Conservation (phyloP, 2,113 vertebrate species). For the Furnarius figulus region DNA sequence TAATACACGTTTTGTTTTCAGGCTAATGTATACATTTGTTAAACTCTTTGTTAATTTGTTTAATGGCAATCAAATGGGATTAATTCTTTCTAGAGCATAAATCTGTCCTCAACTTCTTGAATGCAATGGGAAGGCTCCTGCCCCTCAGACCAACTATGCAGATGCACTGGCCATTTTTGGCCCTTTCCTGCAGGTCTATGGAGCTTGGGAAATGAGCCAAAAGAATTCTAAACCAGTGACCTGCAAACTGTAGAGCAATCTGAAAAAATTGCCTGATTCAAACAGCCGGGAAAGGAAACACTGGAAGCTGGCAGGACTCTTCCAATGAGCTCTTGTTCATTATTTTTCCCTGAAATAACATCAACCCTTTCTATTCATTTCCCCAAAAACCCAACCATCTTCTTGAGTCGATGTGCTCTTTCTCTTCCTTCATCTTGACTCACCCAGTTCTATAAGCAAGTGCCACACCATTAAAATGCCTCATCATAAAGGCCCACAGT, state of each 20-base stretch:
- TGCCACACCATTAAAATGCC: background rate
- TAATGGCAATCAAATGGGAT: background rate
- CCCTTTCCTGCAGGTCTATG: background rate
- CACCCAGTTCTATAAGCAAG: background rate
- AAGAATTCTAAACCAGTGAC: background rate
- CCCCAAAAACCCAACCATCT: background rate
- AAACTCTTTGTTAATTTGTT: background rate
- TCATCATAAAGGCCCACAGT: background rate
- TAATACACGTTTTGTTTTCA: background rate
- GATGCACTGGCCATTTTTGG: background rate
- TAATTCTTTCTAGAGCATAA: background rate
- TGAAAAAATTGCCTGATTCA: background rate
- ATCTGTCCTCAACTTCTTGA: background rate
- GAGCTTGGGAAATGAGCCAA: background rate
- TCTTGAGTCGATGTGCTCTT: background rate
- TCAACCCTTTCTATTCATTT: background rate
- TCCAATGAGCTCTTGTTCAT: background rate
- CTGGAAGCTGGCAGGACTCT: background rate
- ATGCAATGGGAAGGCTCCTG: background rate
- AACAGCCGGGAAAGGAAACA: background rate
- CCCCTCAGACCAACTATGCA: background rate
- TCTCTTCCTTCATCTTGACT: background rate
- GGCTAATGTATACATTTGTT: background rate
- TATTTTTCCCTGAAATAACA: background rate
- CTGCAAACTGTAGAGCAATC: background rate